Conservation (phyloP, 2,888 invertebrate species). For the Mesoligia furuncula region DNA sequence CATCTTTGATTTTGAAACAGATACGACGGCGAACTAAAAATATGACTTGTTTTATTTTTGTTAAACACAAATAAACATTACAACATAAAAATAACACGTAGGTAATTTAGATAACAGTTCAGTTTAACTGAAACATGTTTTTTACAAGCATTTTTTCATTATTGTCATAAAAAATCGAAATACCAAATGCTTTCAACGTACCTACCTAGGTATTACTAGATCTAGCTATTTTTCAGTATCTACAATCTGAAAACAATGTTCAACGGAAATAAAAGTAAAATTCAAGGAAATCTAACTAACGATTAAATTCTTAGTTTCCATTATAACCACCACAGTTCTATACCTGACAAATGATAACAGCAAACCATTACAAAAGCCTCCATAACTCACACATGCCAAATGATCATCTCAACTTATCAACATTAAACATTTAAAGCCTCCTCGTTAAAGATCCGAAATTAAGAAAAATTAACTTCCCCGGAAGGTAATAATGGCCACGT, state of each 20-base stretch:
- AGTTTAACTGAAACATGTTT: neutral
- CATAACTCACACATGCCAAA: slow-evolving; percentile 47
- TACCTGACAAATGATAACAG: slow-evolving; percentile 3
- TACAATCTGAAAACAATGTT: neutral
- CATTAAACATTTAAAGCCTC: slow-evolving; percentile 64
- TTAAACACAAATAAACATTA: slow-evolving; percentile 14
- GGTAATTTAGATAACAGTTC: neutral
- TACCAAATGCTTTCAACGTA: neutral
- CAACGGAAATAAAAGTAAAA: neutral
- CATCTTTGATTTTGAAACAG: slow-evolving; percentile 58
- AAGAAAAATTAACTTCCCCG: slow-evolving; percentile 87
- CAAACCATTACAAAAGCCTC: slow-evolving; percentile 22
- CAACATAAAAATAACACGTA: neutral
- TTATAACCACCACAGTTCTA: neutral
- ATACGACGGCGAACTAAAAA: slow-evolving; percentile 25
- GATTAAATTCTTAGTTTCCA: neutral
- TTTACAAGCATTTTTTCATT: neutral
- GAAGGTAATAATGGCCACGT: slow-evolving; percentile 87
- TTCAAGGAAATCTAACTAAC: neutral
- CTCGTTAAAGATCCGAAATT: slow-evolving; percentile 83
- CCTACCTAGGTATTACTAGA: neutral
- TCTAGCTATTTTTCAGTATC: neutral
- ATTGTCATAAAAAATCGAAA: neutral
- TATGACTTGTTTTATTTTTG: neutral
- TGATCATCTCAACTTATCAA: slow-evolving; percentile 59